A percentile compares a stretch with the other conserved stretches of the same genome.
These are phyloP conservation scores for Eupeodes corollae DNA, from an alignment of 1,140 invertebrate species.

Conservation along the genomic window DNA sequence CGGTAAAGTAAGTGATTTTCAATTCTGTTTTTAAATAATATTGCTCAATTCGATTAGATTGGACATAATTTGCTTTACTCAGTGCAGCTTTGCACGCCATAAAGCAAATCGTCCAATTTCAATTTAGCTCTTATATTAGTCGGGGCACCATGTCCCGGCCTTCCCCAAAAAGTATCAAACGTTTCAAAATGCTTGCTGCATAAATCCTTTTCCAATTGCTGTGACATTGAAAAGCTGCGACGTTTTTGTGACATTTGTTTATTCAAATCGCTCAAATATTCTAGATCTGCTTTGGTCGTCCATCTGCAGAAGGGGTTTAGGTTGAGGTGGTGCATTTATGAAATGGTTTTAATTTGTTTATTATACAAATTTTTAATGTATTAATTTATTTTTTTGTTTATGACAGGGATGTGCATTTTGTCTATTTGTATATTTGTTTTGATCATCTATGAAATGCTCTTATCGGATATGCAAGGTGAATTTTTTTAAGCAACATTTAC, in stretches of 20 bases:
- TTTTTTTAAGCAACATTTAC: slow-evolving; percentile 20
- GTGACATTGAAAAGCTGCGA: slow-evolving; percentile 24
- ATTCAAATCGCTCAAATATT: slow-evolving; percentile 34
- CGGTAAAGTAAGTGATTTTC: too few relatives aligned
- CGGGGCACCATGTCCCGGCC: slow-evolving; percentile 53
- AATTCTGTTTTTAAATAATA: too few relatives aligned
- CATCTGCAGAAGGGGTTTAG: neutral
- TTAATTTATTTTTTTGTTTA: neutral
- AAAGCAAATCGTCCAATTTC: slow-evolving; percentile 36
- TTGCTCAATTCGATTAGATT: neutral
- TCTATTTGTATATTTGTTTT: neutral
- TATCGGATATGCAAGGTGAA: slow-evolving; percentile 15
- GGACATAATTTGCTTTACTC: slow-evolving; percentile 9
- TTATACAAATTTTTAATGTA: neutral
- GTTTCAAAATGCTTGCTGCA: slow-evolving; percentile 50
- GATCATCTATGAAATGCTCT: neutral
- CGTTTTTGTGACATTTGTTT: slow-evolving; percentile 36
- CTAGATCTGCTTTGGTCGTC: slow-evolving; percentile 16
- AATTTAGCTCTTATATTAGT: slow-evolving; percentile 27
- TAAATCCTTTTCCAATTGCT: slow-evolving; percentile 44
- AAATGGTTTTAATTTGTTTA: too few relatives aligned
- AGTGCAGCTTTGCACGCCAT: slow-evolving; percentile 17
- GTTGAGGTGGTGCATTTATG: neutral
- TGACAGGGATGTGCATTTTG: neutral
- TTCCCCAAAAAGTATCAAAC: slow-evolving; percentile 52